Evolutionary conservation across 2,113 vertebrate genomes (phyloP).

Genomic region (Pygathrix nemaeus): DNA sequence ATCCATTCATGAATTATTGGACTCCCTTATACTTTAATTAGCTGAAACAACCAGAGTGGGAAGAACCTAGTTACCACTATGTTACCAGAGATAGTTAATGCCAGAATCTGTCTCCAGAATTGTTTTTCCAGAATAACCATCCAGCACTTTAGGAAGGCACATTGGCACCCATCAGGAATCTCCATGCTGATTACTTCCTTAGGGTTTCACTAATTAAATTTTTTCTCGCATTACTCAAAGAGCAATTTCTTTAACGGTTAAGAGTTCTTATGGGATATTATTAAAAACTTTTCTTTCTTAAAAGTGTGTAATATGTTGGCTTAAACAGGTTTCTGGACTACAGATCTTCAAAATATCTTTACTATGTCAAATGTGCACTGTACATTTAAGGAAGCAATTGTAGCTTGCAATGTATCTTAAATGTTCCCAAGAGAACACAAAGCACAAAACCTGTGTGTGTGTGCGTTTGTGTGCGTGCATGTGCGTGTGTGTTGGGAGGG

Average conservation of each 20-base stretch:
- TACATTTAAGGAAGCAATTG: neutral
- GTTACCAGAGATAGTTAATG: neutral
- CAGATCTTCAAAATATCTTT: neutral
- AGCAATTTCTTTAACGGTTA: neutral
- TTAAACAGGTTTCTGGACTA: neutral
- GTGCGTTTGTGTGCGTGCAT: neutral
- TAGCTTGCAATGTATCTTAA: neutral
- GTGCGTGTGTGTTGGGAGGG: no score
- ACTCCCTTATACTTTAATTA: neutral
- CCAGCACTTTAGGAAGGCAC: neutral
- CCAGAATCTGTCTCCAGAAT: neutral
- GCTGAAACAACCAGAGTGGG: neutral
- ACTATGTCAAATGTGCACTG: neutral
- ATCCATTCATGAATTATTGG: neutral
- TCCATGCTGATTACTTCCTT: neutral
- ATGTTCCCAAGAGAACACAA: neutral
- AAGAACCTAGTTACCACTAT: rapidly evolving
- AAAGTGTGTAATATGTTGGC: neutral
- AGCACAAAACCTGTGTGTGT: neutral
- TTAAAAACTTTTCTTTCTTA: neutral
- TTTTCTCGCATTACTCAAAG: neutral
- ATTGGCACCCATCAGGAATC: rapidly evolving
- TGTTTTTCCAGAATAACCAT: neutral
- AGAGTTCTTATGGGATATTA: neutral
- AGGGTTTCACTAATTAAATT: neutral